Evolutionary conservation across 2,888 invertebrate genomes (phyloP).

Genomic region (Scotopteryx bipunctaria): DNA sequence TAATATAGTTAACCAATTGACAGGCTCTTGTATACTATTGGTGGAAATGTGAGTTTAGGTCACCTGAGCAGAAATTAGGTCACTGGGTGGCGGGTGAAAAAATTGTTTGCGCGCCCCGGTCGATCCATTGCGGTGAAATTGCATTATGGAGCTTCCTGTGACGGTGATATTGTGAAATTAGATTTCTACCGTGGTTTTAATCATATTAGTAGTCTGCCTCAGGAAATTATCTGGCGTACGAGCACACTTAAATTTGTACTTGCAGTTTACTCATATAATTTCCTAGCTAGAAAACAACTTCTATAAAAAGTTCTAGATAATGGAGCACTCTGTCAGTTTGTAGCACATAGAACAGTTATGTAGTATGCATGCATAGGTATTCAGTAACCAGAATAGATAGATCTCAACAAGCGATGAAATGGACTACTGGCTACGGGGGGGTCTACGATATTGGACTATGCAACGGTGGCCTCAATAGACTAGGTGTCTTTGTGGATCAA

Average conservation of each 20-base stretch:
- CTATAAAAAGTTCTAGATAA: not conserved
- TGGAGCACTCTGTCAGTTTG: not conserved
- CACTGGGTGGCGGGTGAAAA: constrained; percentile 55
- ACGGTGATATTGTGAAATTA: constrained; percentile 28
- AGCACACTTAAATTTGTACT: not conserved
- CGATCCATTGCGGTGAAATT: constrained; percentile 32
- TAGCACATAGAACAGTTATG: not conserved
- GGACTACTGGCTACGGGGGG: not conserved
- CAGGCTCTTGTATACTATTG: constrained; percentile 73
- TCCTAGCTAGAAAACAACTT: not conserved
- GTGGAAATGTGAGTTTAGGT: constrained; percentile 65
- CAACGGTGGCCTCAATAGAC: not conserved
- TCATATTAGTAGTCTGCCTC: constrained; percentile 20
- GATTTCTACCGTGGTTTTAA: constrained; percentile 27
- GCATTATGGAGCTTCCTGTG: constrained; percentile 26
- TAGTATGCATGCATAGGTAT: not conserved
- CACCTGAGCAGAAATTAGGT: constrained; percentile 66
- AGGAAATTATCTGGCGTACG: constrained; percentile 12
- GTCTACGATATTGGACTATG: not conserved
- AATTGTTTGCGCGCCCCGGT: constrained; percentile 32
- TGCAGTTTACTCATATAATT: not conserved
- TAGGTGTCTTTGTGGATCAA: not conserved
- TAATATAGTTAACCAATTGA: constrained; percentile 82
- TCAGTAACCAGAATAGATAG: not conserved
- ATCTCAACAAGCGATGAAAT: not conserved